These are phyloP conservation scores for Drosophila subobscura DNA, from an alignment of 1,140 invertebrate species.

Conservation along the genomic window DNA sequence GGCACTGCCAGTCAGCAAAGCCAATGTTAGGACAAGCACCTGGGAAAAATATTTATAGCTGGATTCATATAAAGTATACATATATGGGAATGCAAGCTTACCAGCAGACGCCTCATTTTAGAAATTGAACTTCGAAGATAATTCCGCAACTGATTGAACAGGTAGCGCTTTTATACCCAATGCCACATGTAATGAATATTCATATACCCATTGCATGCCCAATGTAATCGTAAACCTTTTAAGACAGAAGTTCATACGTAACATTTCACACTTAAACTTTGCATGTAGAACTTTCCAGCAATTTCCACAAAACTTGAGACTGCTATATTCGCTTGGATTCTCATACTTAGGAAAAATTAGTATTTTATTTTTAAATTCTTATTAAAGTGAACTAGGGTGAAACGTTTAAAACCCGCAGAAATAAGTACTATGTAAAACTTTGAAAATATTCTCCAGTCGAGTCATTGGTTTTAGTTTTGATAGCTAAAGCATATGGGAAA, in stretches of 20 bases:
- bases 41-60: background rate
- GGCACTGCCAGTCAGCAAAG: slow-evolving; percentile 21
- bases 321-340: too few relatives aligned
- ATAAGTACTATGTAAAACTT: too few relatives aligned
- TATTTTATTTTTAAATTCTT: too few relatives aligned
- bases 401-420: too few relatives aligned
- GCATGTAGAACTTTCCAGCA: background rate
- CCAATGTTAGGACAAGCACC: slow-evolving; percentile 29
- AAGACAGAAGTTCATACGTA: too few relatives aligned
- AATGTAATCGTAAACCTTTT: slow-evolving; percentile 13
- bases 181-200: slow-evolving; percentile 5
- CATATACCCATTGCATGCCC: slow-evolving; percentile 31
- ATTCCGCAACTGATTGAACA: background rate
- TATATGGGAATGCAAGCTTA: slow-evolving; percentile 7
- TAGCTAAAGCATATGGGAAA: too few relatives aligned
- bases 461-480: too few relatives aligned
- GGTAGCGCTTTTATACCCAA: slow-evolving; percentile 21
- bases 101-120: slow-evolving; percentile 39
- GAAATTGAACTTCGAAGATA: background rate
- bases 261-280: too few relatives aligned
- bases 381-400: too few relatives aligned
- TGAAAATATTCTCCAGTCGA: too few relatives aligned
- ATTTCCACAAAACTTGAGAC: background rate
- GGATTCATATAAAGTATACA: background rate
- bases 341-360: too few relatives aligned